Evolutionary conservation across 2,888 invertebrate genomes (phyloP), one percentile per base, ranked within the genome.

Genomic region (Luperina testacea): DNA sequence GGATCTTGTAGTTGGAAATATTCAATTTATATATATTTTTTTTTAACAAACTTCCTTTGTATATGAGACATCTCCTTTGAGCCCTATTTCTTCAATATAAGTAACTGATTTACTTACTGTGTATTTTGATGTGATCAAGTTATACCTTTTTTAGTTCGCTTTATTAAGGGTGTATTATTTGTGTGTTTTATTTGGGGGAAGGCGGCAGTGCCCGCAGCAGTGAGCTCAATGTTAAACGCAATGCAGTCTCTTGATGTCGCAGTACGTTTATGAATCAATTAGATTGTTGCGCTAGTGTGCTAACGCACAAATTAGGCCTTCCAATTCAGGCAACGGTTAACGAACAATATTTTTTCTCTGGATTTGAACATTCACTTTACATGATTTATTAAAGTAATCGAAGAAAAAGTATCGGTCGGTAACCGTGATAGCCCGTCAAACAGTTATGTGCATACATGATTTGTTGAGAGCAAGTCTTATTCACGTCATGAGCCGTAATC

Each of bases 221-320:
- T 98, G 97, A 98, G 98, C 97, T 97, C 98, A 97, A 98, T 98
- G 97, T 97, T 98, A 97, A 98, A 97, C 97, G 97, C 98, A 96
- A 97, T 97, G 96, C 97, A 97, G 97, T 97, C 97, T 92, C 95
- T 95, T 91, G 96, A 97, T 93, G 96, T 96, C 96, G 95, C 96
- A 96, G 97, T 97, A 97, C 95, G 97, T 97, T 94, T 92, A 93
- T 94, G 93, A 95, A 95, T 94, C 93, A 95, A 95, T 96, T 93
- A 94, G 94, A 96, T 95, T 95, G 93, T 95, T 95, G 94, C 94
- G 96, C 96, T 97, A 96, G 96, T 95, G 96, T 96, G 96, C 96
- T 95, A 94, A 95, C 94, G 96, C 96, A 96, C 96, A 94, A 92
- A 91, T 92, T 94, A 95, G 94, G 93, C 92, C 92, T 92, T 89